phyloP scores from a whole-genome alignment of 2,797 vertebrate species.

The Neomorphus geoffroyi region DNA sequence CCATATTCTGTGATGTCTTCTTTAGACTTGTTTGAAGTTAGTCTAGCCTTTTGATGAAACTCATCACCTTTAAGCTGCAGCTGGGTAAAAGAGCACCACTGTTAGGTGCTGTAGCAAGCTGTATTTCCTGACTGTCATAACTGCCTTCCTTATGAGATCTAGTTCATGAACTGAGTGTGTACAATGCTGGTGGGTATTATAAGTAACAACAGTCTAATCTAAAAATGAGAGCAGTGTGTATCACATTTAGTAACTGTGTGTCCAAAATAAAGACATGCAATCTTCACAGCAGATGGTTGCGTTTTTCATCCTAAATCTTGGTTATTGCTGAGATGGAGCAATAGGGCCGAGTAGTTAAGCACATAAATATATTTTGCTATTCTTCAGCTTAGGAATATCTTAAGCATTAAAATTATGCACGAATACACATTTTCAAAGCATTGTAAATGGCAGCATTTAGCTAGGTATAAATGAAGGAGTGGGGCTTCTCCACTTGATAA shows the following conservation, averaged over 20 bases:
- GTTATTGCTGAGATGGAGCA: background rate
- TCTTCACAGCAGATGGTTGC: background rate
- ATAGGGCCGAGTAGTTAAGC: background rate
- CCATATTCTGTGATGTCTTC: fast-evolving
- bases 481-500: background rate
- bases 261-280: background rate
- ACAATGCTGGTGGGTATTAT: background rate
- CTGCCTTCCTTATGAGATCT: background rate
- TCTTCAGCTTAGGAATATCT: background rate
- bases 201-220: background rate
- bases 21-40: background rate
- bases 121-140: background rate
- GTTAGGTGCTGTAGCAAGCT: background rate
- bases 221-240: background rate
- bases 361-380: background rate
- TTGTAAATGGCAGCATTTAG: background rate
- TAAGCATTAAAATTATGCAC: background rate
- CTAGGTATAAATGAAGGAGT: background rate
- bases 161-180: background rate
- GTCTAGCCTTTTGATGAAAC: background rate
- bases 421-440: background rate
- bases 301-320: background rate
- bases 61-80: background rate
- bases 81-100: background rate
- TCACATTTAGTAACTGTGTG: background rate